A percentile compares a stretch with the other conserved stretches of the same genome.
Evolutionary conservation across 2,113 vertebrate species (phyloP).

Genomic region (Neolamprologus sp.): DNA sequence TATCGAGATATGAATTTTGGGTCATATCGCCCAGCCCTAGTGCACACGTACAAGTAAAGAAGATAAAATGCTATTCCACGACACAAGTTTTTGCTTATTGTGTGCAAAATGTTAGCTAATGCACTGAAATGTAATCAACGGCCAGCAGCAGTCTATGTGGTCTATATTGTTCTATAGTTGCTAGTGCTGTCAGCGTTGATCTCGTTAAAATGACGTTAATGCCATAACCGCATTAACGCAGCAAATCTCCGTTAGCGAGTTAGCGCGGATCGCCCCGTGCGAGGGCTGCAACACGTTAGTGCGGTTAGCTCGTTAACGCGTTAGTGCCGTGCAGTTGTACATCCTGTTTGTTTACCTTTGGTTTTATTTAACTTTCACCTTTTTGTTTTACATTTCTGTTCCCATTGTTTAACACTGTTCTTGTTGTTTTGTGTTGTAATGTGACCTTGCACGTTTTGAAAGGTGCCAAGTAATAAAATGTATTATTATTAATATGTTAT

Average conservation of each 20-base stretch:
- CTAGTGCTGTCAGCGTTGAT: not conserved
- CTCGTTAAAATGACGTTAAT: not conserved
- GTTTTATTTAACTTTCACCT: not conserved
- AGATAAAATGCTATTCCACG: not conserved
- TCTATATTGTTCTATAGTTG: not conserved
- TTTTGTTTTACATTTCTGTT: not conserved
- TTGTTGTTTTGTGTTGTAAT: not conserved
- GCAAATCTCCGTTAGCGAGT: not conserved
- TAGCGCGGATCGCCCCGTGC: fast-evolving
- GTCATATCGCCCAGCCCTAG: no score
- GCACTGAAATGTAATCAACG: not conserved
- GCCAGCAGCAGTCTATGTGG: not conserved
- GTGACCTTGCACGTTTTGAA: not conserved
- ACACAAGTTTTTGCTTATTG: not conserved
- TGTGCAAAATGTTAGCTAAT: not conserved
- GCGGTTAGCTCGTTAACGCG: not conserved
- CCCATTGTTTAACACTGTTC: not conserved
- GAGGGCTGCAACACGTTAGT: not conserved
- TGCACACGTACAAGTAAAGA: not conserved
- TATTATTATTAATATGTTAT: not conserved
- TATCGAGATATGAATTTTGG: no score
- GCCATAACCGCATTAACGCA: not conserved
- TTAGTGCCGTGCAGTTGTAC: not conserved
- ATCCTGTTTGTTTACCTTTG: not conserved
- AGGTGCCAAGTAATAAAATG: not conserved